Conservation (phyloP, 2,888 invertebrate species). For the Lomographa bimaculata region DNA sequence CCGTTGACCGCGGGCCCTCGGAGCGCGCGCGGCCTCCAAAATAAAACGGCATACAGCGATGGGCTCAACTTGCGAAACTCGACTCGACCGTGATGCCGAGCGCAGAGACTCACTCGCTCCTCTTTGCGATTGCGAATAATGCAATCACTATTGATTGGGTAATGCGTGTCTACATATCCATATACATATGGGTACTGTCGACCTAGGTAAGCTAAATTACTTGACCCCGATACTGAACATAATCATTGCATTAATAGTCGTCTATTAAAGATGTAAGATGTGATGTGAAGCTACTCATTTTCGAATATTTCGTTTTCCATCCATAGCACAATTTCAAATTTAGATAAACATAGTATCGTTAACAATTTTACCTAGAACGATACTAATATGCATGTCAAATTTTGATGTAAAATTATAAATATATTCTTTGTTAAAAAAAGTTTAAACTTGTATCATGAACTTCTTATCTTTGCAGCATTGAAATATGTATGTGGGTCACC, state of each 20-base stretch:
- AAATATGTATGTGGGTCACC: slow-evolving; percentile 13
- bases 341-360: too few relatives aligned
- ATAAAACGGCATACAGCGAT: slow-evolving; percentile 82
- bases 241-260: slow-evolving; percentile 6
- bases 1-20: slow-evolving; percentile 82
- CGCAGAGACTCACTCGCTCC: slow-evolving; percentile 55
- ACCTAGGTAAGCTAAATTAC: slow-evolving; percentile 13
- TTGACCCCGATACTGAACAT: slow-evolving; percentile 13
- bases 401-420: too few relatives aligned
- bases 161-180: slow-evolving; percentile 29
- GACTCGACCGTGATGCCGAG: slow-evolving; percentile 69
- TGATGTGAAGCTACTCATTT: too few relatives aligned
- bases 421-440: too few relatives aligned
- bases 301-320: too few relatives aligned
- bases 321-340: too few relatives aligned
- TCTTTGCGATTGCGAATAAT: slow-evolving; percentile 63
- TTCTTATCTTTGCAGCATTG: slow-evolving; percentile 11
- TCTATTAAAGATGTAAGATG: too few relatives aligned
- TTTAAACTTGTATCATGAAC: slow-evolving; percentile 11
- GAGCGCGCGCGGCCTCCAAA: slow-evolving; percentile 80
- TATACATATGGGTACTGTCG: slow-evolving; percentile 12
- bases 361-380: too few relatives aligned
- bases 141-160: slow-evolving; percentile 56
- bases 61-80: slow-evolving; percentile 80
- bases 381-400: too few relatives aligned